A percentile compares a stretch with the other conserved stretches of the same genome.
phyloP scores from a whole-genome alignment of 2,113 vertebrate genomes.

The Aphyosemion australe region DNA sequence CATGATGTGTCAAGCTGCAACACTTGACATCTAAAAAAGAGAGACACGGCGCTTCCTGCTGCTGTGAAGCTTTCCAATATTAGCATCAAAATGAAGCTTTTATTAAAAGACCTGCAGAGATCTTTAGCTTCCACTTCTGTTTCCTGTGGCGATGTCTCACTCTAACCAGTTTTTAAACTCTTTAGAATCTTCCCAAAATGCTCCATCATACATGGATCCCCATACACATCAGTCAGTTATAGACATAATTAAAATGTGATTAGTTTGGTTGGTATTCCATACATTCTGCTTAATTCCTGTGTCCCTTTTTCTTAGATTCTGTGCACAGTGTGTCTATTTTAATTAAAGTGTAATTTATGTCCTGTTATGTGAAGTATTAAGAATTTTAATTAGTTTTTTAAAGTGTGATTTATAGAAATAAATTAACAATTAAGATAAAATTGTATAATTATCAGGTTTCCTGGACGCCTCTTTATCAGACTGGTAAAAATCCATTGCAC shows the following conservation, averaged over 20 bases:
- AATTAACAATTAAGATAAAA: too few relatives aligned
- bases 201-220: not conserved
- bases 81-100: conserved; percentile 25
- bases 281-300: too few relatives aligned
- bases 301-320: not conserved
- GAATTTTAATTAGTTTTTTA: too few relatives aligned
- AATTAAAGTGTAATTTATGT: not conserved
- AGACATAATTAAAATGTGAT: too few relatives aligned
- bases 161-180: not conserved
- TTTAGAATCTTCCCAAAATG: not conserved
- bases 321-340: not conserved
- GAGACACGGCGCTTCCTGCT: conserved; percentile 5
- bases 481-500: too few relatives aligned
- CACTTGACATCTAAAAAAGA: conserved; percentile 42
- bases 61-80: conserved; percentile 35
- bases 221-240: too few relatives aligned
- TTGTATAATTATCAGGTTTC: too few relatives aligned
- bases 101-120: conserved; percentile 15
- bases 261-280: too few relatives aligned
- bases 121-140: not conserved
- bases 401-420: too few relatives aligned
- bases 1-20: conserved; percentile 45
- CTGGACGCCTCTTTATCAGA: too few relatives aligned
- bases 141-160: conserved; percentile 5
- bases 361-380: not conserved